Evolutionary conservation across 2,888 invertebrate species (phyloP).

Genomic region (Tetragnatha montana): DNA sequence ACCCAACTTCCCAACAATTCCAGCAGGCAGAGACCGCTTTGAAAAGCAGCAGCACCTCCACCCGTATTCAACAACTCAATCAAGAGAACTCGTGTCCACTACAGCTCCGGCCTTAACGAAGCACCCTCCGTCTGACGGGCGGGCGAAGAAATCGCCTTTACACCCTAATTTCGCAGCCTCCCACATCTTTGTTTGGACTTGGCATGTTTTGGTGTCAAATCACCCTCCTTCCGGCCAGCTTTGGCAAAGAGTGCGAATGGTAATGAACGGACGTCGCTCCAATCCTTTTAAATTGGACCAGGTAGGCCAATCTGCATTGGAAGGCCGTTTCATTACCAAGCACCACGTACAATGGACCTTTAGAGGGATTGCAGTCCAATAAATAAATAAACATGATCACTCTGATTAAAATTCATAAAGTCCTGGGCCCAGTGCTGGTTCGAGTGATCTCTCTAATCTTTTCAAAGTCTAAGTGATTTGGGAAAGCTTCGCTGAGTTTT

Average conservation of each 20-base stretch:
- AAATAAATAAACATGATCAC: slow-evolving; percentile 28
- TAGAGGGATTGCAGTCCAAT: slow-evolving; percentile 9
- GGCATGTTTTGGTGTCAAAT: slow-evolving; percentile 30
- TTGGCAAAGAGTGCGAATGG: neutral
- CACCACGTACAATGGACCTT: neutral
- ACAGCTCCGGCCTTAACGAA: neutral
- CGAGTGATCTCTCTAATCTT: slow-evolving; percentile 7
- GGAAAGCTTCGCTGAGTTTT: neutral
- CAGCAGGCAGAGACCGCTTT: too few species aligned
- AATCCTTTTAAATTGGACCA: slow-evolving; percentile 32
- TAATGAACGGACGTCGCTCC: neutral
- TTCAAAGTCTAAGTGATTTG: slow-evolving; percentile 2
- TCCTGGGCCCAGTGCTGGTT: neutral
- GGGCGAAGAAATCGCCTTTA: neutral
- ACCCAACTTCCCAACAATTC: too few species aligned
- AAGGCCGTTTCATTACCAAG: slow-evolving; percentile 14
- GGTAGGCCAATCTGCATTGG: slow-evolving; percentile 6
- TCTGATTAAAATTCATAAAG: slow-evolving; percentile 24
- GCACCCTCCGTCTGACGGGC: neutral
- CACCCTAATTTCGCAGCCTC: neutral
- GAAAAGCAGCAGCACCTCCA: too few species aligned
- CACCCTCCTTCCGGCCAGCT: neutral
- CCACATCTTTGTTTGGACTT: slow-evolving; percentile 8
- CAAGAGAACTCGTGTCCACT: too few species aligned
- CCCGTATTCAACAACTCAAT: too few species aligned